Evolutionary conservation across 1,140 invertebrate genomes (phyloP).

Genomic region (Panonychus citri): DNA sequence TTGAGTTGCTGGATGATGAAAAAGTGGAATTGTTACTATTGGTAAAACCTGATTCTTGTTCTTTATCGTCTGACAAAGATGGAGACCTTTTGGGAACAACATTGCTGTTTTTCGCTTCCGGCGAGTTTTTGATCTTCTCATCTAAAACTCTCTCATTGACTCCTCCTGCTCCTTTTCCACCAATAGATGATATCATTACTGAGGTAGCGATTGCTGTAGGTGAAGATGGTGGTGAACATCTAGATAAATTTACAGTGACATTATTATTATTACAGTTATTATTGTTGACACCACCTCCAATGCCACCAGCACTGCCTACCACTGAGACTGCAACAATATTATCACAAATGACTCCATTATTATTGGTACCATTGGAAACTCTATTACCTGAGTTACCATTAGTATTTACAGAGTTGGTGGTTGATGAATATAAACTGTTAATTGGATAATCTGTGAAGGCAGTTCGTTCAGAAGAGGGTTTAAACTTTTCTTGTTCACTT

Average conservation of each 20-base stretch:
- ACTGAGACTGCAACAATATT: neutral
- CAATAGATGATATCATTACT: no score
- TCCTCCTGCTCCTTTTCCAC: no score
- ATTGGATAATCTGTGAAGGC: constrained; percentile 45
- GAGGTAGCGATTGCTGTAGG: neutral
- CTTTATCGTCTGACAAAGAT: neutral
- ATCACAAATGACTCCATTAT: neutral
- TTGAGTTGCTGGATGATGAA: neutral
- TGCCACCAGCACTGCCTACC: neutral
- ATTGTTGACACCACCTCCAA: no score
- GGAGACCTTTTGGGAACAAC: neutral
- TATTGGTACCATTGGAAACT: no score
- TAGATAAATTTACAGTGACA: neutral
- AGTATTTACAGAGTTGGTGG: neutral
- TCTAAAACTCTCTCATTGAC: neutral
- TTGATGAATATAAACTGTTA: constrained; percentile 6
- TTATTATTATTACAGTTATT: neutral
- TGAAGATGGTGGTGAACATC: neutral
- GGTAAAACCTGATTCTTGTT: neutral
- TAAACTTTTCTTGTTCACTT: constrained; percentile 70
- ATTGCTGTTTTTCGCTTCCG: neutral
- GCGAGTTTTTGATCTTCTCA: neutral
- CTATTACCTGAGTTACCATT: no score
- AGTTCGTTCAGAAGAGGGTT: constrained; percentile 83
- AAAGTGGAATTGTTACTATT: neutral